Conservation (phyloP, 2,797 vertebrate species). For the Xiphophorus birchmanni region DNA sequence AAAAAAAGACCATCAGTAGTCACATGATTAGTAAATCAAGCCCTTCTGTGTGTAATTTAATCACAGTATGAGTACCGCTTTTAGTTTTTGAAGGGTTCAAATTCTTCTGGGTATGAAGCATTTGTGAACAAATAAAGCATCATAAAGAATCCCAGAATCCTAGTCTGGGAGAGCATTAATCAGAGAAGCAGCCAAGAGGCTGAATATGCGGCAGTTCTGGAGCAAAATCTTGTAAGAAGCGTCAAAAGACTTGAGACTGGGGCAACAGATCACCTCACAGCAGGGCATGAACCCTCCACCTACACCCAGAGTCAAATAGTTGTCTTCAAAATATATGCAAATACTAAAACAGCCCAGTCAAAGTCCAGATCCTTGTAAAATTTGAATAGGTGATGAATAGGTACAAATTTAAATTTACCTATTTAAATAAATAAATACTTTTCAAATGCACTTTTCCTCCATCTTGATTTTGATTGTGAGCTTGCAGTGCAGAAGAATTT, state of each 20-base stretch:
- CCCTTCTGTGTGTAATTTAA: background rate
- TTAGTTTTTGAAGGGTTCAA: background rate
- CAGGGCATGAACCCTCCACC: background rate
- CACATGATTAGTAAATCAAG: background rate
- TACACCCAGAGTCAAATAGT: background rate
- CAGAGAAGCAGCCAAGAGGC: background rate
- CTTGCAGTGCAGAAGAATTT: no score
- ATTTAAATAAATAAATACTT: background rate
- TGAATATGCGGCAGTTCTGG: background rate
- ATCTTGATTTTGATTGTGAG: background rate
- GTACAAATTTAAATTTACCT: background rate
- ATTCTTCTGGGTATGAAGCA: background rate
- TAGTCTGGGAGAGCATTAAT: background rate
- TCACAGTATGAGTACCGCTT: background rate
- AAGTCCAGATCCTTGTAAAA: background rate
- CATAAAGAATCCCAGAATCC: background rate
- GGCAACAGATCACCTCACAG: background rate
- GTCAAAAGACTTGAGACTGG: background rate
- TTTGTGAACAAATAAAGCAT: background rate
- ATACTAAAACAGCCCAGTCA: background rate
- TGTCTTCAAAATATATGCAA: background rate
- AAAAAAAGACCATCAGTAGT: background rate
- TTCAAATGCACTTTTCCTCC: background rate
- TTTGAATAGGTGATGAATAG: background rate
- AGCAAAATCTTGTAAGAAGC: background rate